Percentiles rank a stretch among this genome's conserved stretches.
Evolutionary conservation across 2,113 vertebrate species (phyloP).

Genomic region (Fukomys damarensis): DNA sequence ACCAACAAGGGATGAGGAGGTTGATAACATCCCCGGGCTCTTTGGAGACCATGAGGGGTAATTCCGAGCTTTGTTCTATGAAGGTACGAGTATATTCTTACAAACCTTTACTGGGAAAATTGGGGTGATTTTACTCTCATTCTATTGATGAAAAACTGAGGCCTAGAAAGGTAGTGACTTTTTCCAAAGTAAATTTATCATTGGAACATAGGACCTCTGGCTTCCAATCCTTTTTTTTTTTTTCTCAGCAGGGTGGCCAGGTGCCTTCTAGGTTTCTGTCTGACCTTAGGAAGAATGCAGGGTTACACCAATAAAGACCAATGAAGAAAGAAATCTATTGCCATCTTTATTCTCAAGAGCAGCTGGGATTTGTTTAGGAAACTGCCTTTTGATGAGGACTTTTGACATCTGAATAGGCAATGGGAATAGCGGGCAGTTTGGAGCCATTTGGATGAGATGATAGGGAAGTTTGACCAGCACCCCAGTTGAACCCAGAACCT

Average conservation of each 20-base stretch:
- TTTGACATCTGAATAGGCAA: neutral
- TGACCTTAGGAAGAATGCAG: neutral
- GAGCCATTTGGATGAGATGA: neutral
- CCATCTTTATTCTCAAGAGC: neutral
- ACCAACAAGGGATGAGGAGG: neutral
- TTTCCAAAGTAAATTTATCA: neutral
- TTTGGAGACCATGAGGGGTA: neutral
- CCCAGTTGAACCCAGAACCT: neutral
- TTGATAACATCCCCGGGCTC: neutral
- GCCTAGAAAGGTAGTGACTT: neutral
- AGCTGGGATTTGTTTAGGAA: neutral
- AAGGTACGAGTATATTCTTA: neutral
- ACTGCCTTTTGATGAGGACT: neutral
- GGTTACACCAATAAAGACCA: neutral
- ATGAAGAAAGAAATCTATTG: neutral
- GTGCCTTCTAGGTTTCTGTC: neutral
- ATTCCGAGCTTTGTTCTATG: neutral
- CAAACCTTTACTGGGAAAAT: neutral
- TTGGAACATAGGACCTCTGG: neutral
- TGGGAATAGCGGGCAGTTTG: neutral
- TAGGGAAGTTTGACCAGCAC: neutral
- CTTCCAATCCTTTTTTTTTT: neutral
- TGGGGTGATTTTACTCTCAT: neutral
- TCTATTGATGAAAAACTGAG: conserved; percentile 16
- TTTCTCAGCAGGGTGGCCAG: neutral